Percentiles rank a stretch among this genome's conserved stretches.
phyloP scores from a whole-genome alignment of 2,113 vertebrate genomes.

The Misgurnus mizolepis region DNA sequence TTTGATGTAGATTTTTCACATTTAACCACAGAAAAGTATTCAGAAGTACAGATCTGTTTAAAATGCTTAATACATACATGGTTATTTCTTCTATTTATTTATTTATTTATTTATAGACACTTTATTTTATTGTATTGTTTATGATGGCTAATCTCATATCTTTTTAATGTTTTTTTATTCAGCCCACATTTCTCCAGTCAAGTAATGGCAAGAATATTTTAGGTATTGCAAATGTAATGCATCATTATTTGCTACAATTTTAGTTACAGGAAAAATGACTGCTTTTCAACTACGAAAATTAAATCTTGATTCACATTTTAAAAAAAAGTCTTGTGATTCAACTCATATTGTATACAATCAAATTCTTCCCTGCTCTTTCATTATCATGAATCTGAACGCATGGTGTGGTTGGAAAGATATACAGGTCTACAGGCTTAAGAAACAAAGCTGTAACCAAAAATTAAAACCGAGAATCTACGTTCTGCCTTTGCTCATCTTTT shows the following conservation, averaged over 20 bases:
- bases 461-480: conserved; percentile 66
- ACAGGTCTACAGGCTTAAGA: conserved; percentile 79
- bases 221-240: neutral
- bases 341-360: neutral
- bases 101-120: neutral
- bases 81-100: neutral
- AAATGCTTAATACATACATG: neutral
- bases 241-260: neutral
- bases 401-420: conserved; percentile 67
- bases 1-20: neutral
- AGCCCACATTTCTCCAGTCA: neutral
- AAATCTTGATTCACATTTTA: neutral
- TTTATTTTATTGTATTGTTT: neutral
- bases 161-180: neutral
- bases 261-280: neutral
- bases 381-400: conserved; percentile 37
- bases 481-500: conserved; percentile 89
- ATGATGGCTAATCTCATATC: neutral
- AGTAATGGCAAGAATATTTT: neutral
- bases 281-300: neutral
- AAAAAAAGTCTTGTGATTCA: neutral
- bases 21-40: neutral
- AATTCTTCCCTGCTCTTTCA: neutral
- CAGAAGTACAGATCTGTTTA: neutral
- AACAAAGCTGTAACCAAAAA: conserved; percentile 97